phyloP scores from a whole-genome alignment of 2,888 invertebrate species.

The Celastrina argiolus region DNA sequence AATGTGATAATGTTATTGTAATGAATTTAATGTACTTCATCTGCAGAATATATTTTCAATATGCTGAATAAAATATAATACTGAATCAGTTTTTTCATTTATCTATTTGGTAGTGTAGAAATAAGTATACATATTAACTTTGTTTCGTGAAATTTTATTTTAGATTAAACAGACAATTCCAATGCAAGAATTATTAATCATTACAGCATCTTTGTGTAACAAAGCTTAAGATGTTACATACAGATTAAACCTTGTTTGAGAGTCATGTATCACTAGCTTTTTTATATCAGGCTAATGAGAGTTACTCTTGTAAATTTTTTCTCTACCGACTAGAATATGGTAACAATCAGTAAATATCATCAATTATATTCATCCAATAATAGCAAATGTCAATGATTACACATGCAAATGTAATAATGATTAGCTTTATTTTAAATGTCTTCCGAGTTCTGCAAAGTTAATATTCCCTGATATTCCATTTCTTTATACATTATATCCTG shows the following conservation, averaged over 20 bases:
- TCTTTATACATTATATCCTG: slow-evolving; percentile 89
- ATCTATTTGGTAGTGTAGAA: neutral
- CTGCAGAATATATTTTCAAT: slow-evolving; percentile 67
- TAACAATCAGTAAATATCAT: neutral
- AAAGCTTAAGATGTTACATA: too few relatives aligned
- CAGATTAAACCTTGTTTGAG: too few relatives aligned
- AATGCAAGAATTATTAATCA: too few relatives aligned
- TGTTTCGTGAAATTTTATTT: too few relatives aligned
- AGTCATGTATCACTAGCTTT: too few relatives aligned
- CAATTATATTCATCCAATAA: too few relatives aligned
- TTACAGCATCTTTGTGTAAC: too few relatives aligned
- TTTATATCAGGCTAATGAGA: too few relatives aligned
- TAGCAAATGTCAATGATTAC: neutral
- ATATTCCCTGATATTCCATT: slow-evolving; percentile 73
- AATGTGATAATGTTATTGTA: slow-evolving; percentile 50
- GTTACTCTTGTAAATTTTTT: too few relatives aligned
- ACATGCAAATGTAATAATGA: neutral
- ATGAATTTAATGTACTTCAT: slow-evolving; percentile 38
- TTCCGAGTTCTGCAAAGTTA: slow-evolving; percentile 22
- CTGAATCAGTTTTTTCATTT: slow-evolving; percentile 27
- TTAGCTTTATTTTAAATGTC: slow-evolving; percentile 17
- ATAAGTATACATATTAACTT: too few relatives aligned
- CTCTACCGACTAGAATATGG: neutral
- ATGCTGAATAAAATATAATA: slow-evolving; percentile 45
- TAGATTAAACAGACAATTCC: too few relatives aligned